Conservation (phyloP, 2,888 invertebrate genomes). For the Eupithecia subumbrata region DNA sequence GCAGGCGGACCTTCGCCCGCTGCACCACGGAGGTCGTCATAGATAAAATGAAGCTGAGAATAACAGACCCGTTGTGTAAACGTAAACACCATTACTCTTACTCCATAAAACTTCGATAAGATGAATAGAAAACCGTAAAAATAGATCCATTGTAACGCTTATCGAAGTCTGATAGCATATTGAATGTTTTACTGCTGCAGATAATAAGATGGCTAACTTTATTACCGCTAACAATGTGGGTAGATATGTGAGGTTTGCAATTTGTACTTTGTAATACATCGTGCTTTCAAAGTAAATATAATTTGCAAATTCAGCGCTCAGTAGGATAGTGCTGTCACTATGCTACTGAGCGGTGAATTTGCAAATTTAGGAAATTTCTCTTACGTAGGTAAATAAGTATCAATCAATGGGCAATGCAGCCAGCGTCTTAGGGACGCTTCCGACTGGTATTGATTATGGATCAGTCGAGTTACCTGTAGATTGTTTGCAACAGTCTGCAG, state of each 20-base stretch:
- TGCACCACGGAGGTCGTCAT: no score
- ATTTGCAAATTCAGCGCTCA: not conserved
- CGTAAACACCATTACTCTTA: conserved; percentile 69
- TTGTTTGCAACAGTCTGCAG: no score
- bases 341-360: no score
- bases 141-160: conserved; percentile 62
- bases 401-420: no score
- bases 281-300: not conserved
- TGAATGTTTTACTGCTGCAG: conserved; percentile 35
- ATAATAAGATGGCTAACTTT: conserved; percentile 16
- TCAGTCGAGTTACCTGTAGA: no score
- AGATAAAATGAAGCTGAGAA: conserved; percentile 43
- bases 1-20: no score
- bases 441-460: no score
- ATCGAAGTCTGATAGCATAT: conserved; percentile 48
- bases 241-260: not conserved
- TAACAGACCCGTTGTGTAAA: conserved; percentile 45
- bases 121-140: conserved; percentile 67
- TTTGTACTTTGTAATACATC: not conserved
- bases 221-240: conserved; percentile 8
- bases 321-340: not conserved
- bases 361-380: no score
- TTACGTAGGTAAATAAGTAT: no score
- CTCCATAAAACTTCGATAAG: conserved; percentile 71
- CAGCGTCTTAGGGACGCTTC: no score